Evolutionary conservation across 2,888 invertebrate genomes (phyloP), one percentile per base, ranked within the genome.

Genomic region (Drosophila algonquin): DNA sequence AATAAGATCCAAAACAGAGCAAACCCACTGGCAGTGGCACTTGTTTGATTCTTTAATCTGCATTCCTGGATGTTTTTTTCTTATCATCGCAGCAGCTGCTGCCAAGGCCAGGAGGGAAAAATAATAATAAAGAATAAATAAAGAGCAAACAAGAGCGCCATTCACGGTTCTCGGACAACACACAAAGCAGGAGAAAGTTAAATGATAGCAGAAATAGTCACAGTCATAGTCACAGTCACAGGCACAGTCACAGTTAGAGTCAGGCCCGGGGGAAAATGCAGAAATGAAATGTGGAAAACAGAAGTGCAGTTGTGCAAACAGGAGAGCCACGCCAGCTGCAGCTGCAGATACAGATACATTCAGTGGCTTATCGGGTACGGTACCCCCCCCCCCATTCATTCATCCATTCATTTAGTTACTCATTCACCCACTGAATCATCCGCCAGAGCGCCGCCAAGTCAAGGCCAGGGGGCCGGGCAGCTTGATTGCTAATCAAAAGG

Each of bases 371-470:
- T n/a, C 40, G 40, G 40, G 7, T 2, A 14, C 21, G 21, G 21
- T 3, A 21, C 21, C 21, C 30, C 0, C 14, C 44, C 30, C 0
- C 14, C 44, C 30, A 40, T 32, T 18, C 21, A 60, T 8, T 59
- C 18, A 60, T 59, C 21, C 21, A 21, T 21, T 21, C 21, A 21
- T 21, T 21, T n/a, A 21, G 14, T 60, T 44, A 53, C 47, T 62
- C 62, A 44, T 24, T 52, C 60, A 24, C 14, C 52, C 47, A 47
- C 14, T 64, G 64, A 64, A 48, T 64, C 64, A 64, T 59, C 50
- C 16, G 0, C 3, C 32, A 44, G 3, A 3, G 46, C 16, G 16
- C 9, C 6, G 21, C 6, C 35, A 12, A 2, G 40, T 3, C 21
- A 2, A 21, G 21, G 3, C 40, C 40, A 40, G 14, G 35, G 35